A percentile compares a stretch with the other conserved stretches of the same genome.
phyloP scores from a whole-genome alignment of 2,888 invertebrate genomes.

The Tiphia femorata region DNA sequence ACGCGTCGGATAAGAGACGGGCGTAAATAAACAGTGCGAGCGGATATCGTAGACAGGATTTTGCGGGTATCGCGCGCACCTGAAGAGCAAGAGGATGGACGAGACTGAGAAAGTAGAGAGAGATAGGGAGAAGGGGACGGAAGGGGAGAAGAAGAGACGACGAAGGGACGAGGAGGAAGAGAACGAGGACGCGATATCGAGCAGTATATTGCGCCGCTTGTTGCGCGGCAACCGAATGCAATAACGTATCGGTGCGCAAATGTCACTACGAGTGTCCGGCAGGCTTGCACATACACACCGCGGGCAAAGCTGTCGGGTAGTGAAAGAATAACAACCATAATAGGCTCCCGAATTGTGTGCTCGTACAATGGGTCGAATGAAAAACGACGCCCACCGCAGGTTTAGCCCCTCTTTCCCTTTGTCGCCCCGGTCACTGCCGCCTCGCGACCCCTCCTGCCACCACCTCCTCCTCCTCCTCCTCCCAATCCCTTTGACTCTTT shows the following conservation, averaged over 20 bases:
- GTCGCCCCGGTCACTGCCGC: neutral
- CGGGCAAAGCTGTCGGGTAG: conserved; percentile 40
- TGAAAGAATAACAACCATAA: conserved; percentile 54
- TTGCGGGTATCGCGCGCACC: conserved; percentile 5
- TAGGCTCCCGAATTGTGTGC: conserved; percentile 45
- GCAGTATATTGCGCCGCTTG: conserved; percentile 45
- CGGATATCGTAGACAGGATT: conserved; percentile 3
- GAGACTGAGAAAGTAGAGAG: conserved; percentile 20
- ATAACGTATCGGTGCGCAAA: conserved; percentile 49
- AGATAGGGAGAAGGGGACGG: conserved; percentile 3
- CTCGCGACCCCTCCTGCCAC: neutral
- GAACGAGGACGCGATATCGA: conserved; percentile 23
- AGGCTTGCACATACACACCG: conserved; percentile 38
- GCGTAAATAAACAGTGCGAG: conserved; percentile 23
- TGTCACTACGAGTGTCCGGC: conserved; percentile 41
- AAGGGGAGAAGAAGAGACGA: conserved; percentile 3
- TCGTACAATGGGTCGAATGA: conserved; percentile 47
- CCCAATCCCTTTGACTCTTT: neutral
- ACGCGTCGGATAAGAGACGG: conserved; percentile 6
- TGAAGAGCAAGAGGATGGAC: neutral
- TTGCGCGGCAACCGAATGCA: conserved; percentile 46
- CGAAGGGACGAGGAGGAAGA: neutral
- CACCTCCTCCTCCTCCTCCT: conserved; percentile 2
- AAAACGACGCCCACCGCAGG: conserved; percentile 35
- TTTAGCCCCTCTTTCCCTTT: conserved; percentile 3